These are phyloP conservation scores for Percina caprodes DNA, from an alignment of 2,113 vertebrate genomes.

Conservation along the genomic window DNA sequence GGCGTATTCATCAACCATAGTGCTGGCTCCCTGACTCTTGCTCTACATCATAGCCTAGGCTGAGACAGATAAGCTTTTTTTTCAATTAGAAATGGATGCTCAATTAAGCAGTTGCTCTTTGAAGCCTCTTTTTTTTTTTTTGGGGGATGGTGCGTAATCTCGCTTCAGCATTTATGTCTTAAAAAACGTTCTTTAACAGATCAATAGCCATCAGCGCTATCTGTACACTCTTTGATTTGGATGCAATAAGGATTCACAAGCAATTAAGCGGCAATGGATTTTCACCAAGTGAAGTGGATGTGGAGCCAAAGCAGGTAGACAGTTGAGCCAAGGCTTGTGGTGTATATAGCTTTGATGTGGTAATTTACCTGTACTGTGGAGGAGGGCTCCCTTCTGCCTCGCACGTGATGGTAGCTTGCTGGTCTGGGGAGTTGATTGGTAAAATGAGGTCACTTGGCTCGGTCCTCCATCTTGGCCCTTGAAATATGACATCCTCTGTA, in stretches of 20 bases:
- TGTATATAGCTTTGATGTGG: slow-evolving; percentile 40
- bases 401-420: slow-evolving; percentile 79
- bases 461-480: slow-evolving; percentile 84
- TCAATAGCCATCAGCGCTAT: slow-evolving; percentile 71
- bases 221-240: slow-evolving; percentile 59
- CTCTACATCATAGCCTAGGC: slow-evolving; percentile 46
- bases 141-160: slow-evolving; percentile 46
- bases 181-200: slow-evolving; percentile 61
- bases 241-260: slow-evolving; percentile 57
- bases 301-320: slow-evolving; percentile 3
- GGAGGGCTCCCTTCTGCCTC: slow-evolving; percentile 80
- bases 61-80: slow-evolving; percentile 54
- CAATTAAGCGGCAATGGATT: slow-evolving; percentile 51
- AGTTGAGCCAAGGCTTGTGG: not conserved
- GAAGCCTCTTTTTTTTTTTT: slow-evolving; percentile 41
- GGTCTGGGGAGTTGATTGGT: slow-evolving; percentile 80
- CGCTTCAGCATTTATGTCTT: slow-evolving; percentile 44
- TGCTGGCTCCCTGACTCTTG: slow-evolving; percentile 28
- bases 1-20: slow-evolving; percentile 68
- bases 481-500: slow-evolving; percentile 83
- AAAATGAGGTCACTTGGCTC: slow-evolving; percentile 85
- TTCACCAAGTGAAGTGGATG: not conserved
- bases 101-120: slow-evolving; percentile 64
- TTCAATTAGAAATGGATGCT: slow-evolving; percentile 64
- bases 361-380: slow-evolving; percentile 82